These are phyloP conservation scores for Temnopleurus reevesii DNA, from an alignment of 53 echinoderm and acorn worm genomes.

Conservation along the genomic window DNA sequence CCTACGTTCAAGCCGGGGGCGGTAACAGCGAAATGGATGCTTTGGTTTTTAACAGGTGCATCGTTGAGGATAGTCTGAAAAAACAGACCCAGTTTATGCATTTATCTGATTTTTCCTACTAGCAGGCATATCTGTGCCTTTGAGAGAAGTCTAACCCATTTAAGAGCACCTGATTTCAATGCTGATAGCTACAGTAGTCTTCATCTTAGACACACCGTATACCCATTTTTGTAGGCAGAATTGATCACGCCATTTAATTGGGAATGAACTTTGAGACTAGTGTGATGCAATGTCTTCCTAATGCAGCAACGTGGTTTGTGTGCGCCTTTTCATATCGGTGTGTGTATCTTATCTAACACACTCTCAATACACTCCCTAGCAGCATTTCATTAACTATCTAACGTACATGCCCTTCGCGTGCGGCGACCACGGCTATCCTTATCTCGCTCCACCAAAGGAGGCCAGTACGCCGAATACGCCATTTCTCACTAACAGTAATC, in stretches of 20 bases:
- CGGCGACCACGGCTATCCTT: neutral
- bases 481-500: neutral
- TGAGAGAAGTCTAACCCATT: too few species aligned
- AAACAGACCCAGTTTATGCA: too few species aligned
- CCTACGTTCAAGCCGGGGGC: neutral
- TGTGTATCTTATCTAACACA: neutral
- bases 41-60: neutral
- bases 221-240: too few species aligned
- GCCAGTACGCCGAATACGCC: neutral
- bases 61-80: too few species aligned
- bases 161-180: too few species aligned
- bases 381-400: neutral
- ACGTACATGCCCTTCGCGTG: neutral
- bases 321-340: neutral
- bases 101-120: too few species aligned
- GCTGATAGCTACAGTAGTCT: too few species aligned
- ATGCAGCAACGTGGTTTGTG: neutral
- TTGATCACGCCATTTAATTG: too few species aligned
- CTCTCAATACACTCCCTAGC: neutral
- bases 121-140: too few species aligned
- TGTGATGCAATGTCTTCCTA: neutral
- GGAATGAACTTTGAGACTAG: too few species aligned
- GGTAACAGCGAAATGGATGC: constrained; percentile 26
- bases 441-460: too few species aligned
- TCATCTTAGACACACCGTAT: too few species aligned